Base-by-base conservation (phyloP, 2,888 invertebrate genomes). In the Lycophotia porphyrea region DNA sequence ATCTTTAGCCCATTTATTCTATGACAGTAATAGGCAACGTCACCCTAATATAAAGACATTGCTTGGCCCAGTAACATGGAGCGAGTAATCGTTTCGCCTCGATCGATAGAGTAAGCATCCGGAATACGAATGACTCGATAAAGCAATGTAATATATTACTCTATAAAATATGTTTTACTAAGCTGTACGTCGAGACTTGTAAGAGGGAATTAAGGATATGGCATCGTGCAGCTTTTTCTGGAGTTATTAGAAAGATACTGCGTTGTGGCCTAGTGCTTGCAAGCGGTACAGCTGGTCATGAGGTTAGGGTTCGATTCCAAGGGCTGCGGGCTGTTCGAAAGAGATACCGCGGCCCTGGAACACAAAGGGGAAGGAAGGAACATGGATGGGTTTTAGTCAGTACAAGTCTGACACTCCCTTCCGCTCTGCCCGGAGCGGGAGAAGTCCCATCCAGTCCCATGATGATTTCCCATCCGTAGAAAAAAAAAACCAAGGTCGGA, bases 111-210 rank as follows among this genome's bases (percentile, higher is more conserved):
- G 84, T 82, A 84, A 82, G 84, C 87, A 82, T 69, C 69, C 81
- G 76, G 91, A 90, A 91, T 90, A 90, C 86, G 74, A 91, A 90
- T 90, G 84, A 85, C 84, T 80, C 77, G 85, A 89, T 91, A 88
- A 87, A 84, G 81, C 81, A 81, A 88, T 84, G 80, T 83, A 82
- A 90, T 88, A 87, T 87, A 90, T 89, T 87, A 84, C 81, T 84
- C 70, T 74, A 87, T 91, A 88, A 88, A 91, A 74, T 55, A 64
- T 73, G 76, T 63, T 76, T 70, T 72, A 70, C 72, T 78, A 64
- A 78, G 72, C 81, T 58, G 47, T 44, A 31, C 47, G 55, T 78
- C 70, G 31, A n/a, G 11, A 27, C 31, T 47, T 71, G 18, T 2
- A 42, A 24, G 11, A 47, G 47, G 13, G 2, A 39, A 61, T 60